Evolutionary conservation across 2,797 vertebrate species (phyloP).

Genomic region (Heterohyrax brucei): DNA sequence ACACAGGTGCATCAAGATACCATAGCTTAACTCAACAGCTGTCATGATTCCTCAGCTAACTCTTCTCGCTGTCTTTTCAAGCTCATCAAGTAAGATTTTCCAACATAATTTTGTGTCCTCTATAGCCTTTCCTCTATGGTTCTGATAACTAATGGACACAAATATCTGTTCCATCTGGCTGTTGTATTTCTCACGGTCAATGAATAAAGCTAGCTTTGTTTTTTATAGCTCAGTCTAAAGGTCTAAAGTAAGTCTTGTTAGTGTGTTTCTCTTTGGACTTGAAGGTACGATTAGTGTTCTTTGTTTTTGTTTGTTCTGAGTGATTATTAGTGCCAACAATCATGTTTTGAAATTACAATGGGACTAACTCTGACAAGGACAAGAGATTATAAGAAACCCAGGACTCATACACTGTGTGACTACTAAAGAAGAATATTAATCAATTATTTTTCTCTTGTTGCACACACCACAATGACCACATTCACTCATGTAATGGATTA

Average conservation of each 20-base stretch:
- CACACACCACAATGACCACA: constrained; percentile 47
- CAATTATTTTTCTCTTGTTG: constrained; percentile 62
- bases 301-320: not conserved
- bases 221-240: constrained; percentile 12
- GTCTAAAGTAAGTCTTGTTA: constrained; percentile 6
- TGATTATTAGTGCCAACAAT: constrained; percentile 22
- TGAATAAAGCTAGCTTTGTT: constrained; percentile 34
- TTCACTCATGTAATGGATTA: constrained; percentile 8
- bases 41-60: not conserved
- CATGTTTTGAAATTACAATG: constrained; percentile 29
- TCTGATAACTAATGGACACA: not conserved
- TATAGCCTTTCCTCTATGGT: not conserved
- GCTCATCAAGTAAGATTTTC: constrained; percentile 1
- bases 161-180: constrained; percentile 21
- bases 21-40: not conserved
- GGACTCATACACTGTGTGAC: not conserved
- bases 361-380: not conserved
- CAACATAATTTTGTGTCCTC: constrained; percentile 25
- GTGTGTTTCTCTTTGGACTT: not conserved
- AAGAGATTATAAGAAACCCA: not conserved
- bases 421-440: constrained; percentile 50
- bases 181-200: not conserved
- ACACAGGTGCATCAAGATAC: not conserved
- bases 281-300: not conserved
- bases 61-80: not conserved